Conservation (phyloP, 1,140 invertebrate species). For the Bradysia coprophila region DNA sequence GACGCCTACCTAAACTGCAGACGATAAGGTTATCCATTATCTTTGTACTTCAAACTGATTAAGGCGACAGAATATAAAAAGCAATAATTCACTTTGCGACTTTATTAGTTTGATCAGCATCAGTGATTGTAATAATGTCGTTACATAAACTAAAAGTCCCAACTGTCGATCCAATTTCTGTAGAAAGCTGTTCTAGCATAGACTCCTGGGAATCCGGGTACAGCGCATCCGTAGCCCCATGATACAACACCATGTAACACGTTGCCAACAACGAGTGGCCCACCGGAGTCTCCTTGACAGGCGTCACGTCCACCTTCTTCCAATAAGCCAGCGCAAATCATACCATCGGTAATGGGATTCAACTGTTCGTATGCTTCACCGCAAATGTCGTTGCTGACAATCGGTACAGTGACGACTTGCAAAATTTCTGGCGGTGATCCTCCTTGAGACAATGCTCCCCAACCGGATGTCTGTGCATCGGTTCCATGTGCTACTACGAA, state of each 20-base stretch:
- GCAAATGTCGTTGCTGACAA: conserved; percentile 4
- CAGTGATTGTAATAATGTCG: no score
- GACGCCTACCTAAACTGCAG: no score
- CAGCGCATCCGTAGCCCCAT: conserved; percentile 33
- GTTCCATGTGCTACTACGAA: background rate
- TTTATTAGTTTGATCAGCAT: no score
- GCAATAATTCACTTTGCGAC: no score
- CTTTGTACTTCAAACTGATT: no score
- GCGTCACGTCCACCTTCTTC: conserved; percentile 1
- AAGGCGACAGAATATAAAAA: no score
- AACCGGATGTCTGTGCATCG: conserved; percentile 3
- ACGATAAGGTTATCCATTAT: no score
- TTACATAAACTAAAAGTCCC: no score
- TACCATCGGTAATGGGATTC: conserved; percentile 4
- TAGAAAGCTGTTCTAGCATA: conserved; percentile 28
- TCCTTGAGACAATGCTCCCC: conserved; percentile 3
- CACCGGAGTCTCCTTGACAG: conserved; percentile 7
- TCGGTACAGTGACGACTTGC: conserved; percentile 4
- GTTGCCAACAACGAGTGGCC: conserved; percentile 10
- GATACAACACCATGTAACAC: conserved; percentile 28
- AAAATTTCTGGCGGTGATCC: conserved; percentile 3
- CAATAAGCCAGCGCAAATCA: conserved; percentile 6
- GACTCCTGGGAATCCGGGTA: conserved; percentile 30
- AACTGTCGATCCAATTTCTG: conserved; percentile 10
- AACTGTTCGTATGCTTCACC: background rate